These are phyloP conservation scores for Ramphastos sulfuratus DNA, from an alignment of 2,113 vertebrate genomes.

Conservation along the genomic window DNA sequence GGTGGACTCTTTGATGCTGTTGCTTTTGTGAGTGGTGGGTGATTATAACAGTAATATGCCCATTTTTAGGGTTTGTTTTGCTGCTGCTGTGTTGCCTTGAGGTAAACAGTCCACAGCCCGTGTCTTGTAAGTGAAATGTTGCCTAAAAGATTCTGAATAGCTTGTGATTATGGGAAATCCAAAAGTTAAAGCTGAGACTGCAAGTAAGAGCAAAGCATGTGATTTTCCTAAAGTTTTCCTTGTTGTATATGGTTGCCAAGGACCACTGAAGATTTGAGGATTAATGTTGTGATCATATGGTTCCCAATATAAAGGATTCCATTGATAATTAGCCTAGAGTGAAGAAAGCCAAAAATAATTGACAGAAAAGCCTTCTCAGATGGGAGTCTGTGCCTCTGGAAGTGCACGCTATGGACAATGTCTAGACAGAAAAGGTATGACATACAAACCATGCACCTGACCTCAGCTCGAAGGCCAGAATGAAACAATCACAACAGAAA, in stretches of 20 bases:
- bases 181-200: background rate
- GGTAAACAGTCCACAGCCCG: background rate
- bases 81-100: background rate
- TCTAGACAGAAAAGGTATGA: slow-evolving; percentile 32
- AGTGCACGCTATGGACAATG: background rate
- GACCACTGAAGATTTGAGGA: background rate
- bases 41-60: background rate
- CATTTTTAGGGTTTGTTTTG: background rate
- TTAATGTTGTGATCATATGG: background rate
- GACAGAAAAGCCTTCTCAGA: background rate
- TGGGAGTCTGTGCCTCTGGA: background rate
- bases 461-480: slow-evolving; percentile 28
- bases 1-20: background rate
- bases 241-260: background rate
- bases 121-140: background rate
- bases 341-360: slow-evolving; percentile 1
- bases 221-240: background rate
- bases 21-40: background rate
- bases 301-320: background rate
- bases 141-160: background rate
- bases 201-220: background rate
- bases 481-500: background rate
- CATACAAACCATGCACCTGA: slow-evolving; percentile 28
- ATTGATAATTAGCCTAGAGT: background rate
- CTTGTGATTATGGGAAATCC: background rate